Evolutionary conservation across 2,797 vertebrate genomes (phyloP).

Genomic region (Lindbergichthys nudifrons): DNA sequence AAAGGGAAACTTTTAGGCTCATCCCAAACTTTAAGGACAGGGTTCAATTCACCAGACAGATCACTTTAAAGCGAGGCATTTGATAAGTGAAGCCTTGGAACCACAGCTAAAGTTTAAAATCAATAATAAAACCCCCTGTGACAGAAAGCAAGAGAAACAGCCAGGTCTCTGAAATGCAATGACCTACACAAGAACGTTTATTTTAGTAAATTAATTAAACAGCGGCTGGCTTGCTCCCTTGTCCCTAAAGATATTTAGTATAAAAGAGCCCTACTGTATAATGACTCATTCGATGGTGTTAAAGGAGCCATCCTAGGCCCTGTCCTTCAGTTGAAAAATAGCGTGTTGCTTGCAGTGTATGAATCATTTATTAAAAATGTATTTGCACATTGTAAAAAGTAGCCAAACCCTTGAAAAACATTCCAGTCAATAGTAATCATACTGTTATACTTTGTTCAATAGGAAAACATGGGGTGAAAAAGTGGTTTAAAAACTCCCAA

Average conservation of each 20-base stretch:
- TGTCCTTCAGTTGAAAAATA: background rate
- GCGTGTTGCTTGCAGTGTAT: background rate
- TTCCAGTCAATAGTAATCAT: background rate
- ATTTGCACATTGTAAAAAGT: background rate
- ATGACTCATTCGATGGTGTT: constrained; percentile 3
- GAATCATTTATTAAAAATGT: background rate
- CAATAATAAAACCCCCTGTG: constrained; percentile 30
- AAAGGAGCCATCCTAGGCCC: background rate
- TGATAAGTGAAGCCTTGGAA: constrained; percentile 32
- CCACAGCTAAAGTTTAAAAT: constrained; percentile 19
- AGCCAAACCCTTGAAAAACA: background rate
- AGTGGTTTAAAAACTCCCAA: too few relatives aligned
- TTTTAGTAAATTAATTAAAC: constrained; percentile 18
- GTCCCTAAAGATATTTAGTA: constrained; percentile 4
- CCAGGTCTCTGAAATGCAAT: constrained; percentile 30
- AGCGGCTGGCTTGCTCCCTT: background rate
- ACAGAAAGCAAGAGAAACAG: constrained; percentile 18
- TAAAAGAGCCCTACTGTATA: constrained; percentile 8
- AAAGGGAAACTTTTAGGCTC: constrained; percentile 22
- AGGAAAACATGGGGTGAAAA: background rate
- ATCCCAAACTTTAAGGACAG: background rate
- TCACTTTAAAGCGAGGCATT: constrained; percentile 1
- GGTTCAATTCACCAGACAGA: background rate
- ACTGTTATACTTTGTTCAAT: constrained; percentile 1
- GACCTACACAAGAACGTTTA: background rate